Evolutionary conservation across 2,797 vertebrate genomes (phyloP), one percentile per base, ranked within the genome.

Genomic region (Neostethus bicornis): DNA sequence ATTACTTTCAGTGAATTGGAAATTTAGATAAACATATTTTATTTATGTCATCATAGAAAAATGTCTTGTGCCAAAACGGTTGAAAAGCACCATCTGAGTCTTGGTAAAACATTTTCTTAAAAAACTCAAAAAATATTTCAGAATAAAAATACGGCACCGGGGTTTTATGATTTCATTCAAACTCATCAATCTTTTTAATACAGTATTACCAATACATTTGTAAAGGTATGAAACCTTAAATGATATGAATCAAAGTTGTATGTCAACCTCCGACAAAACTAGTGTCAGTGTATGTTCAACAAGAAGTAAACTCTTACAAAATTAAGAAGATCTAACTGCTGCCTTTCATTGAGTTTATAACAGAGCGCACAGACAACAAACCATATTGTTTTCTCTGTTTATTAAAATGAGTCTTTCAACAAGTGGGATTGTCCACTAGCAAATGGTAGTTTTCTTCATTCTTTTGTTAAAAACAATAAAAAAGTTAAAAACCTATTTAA

Each of bases 71-170:
- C n/a, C n/a, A n/a, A n/a, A n/a, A n/a, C n/a, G n/a, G n/a, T n/a
- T n/a, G 25, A 53, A 66, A 46, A 62, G 45, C 49, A 65, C 37
- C 29, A 14, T 59, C 41, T 42, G 32, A 41, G 3, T 20, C 4
- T 13, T 16, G 44, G 29, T 4, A 25, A 44, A 51, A 13, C 38
- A 8, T 32, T 39, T 42, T 48, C 11, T 49, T 17, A 24, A 55
- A 61, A 17, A 55, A 34, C 21, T 59, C 23, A 1, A 25, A 49
- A 37, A 21, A 54, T 26, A 41, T 55, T 49, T 56, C 29, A 5
- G n/a, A 11, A 32, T 1, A 52, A 39, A 42, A 50, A 41, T 10
- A 21, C 4, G 11, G 41, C 26, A 61, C 2, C 35, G 48, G 20
- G 35, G 25, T 34, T 28, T 45, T 21, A 39, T 21, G 4, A 23